A percentile compares a stretch with the other conserved stretches of the same genome.
Evolutionary conservation across 2,888 invertebrate genomes (phyloP).

Genomic region (Dasysyrphus albostriatus): DNA sequence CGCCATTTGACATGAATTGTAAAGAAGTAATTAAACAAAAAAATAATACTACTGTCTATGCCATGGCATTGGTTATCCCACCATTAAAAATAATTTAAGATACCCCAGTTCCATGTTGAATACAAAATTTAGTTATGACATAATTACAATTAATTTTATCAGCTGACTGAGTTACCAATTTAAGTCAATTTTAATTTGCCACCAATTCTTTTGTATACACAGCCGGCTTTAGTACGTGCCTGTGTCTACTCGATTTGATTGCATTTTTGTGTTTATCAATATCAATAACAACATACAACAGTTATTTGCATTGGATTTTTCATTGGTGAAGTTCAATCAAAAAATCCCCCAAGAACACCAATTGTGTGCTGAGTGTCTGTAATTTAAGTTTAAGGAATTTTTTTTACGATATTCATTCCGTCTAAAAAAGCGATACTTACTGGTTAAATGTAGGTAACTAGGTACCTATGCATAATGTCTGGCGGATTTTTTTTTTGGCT

Average conservation of each 20-base stretch:
- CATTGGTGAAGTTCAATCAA: conserved; percentile 6
- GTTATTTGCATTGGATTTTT: conserved; percentile 3
- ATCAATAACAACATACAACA: background rate
- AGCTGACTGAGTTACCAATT: background rate
- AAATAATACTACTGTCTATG: too few relatives aligned
- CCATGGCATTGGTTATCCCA: too few relatives aligned
- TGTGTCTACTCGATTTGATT: background rate
- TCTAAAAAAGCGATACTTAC: background rate
- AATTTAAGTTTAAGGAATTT: conserved; percentile 16
- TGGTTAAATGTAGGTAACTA: background rate
- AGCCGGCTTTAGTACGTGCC: conserved; percentile 1
- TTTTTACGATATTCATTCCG: background rate
- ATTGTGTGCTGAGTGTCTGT: background rate
- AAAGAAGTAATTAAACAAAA: too few relatives aligned
- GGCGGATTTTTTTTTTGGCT: background rate
- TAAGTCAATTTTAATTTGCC: background rate
- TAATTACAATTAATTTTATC: background rate
- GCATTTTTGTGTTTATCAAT: background rate
- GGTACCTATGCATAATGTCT: background rate
- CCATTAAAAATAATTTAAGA: too few relatives aligned
- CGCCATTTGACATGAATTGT: too few relatives aligned
- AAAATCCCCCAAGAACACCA: conserved; percentile 1
- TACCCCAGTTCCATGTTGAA: background rate
- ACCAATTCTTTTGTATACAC: background rate
- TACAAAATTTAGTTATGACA: background rate